A percentile compares a stretch with the other conserved stretches of the same genome.
phyloP scores from a whole-genome alignment of 2,797 vertebrate genomes.

The Cirrhinus mrigala region DNA sequence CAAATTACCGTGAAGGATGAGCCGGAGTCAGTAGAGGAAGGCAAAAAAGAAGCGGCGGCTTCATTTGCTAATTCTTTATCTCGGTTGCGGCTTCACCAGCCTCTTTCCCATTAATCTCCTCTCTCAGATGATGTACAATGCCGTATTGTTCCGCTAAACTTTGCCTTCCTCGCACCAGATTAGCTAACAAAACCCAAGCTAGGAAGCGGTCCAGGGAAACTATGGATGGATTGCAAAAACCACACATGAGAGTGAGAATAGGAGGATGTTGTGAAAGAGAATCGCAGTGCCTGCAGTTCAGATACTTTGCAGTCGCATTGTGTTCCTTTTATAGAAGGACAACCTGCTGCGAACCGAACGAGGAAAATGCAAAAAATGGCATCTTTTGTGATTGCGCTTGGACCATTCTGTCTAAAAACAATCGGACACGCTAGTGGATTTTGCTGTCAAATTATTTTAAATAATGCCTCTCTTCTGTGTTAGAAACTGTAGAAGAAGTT shows the following conservation, averaged over 20 bases:
- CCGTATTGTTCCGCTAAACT: conserved; percentile 69
- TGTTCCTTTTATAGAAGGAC: background rate
- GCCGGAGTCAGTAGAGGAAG: conserved; percentile 45
- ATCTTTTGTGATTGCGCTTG: conserved; percentile 2
- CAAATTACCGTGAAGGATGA: conserved; percentile 76
- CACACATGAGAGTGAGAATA: conserved; percentile 26
- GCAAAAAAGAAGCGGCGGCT: conserved; percentile 64
- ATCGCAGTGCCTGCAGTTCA: conserved; percentile 28
- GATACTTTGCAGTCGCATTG: conserved; percentile 18
- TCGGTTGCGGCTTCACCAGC: conserved; percentile 63
- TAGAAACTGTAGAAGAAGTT: background rate
- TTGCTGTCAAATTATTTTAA: background rate
- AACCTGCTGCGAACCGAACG: background rate
- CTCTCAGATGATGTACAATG: conserved; percentile 68
- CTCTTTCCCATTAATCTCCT: conserved; percentile 73
- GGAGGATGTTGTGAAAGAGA: conserved; percentile 34
- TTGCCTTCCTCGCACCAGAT: conserved; percentile 44
- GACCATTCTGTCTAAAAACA: background rate
- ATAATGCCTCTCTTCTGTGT: background rate
- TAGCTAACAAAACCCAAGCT: conserved; percentile 60
- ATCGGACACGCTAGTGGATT: background rate
- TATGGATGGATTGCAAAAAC: conserved; percentile 38
- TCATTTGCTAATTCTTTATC: conserved; percentile 80
- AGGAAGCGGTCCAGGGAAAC: conserved; percentile 46
- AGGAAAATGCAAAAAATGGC: background rate